Evolutionary conservation across 2,888 invertebrate genomes (phyloP).

Genomic region (Mantis religiosa): DNA sequence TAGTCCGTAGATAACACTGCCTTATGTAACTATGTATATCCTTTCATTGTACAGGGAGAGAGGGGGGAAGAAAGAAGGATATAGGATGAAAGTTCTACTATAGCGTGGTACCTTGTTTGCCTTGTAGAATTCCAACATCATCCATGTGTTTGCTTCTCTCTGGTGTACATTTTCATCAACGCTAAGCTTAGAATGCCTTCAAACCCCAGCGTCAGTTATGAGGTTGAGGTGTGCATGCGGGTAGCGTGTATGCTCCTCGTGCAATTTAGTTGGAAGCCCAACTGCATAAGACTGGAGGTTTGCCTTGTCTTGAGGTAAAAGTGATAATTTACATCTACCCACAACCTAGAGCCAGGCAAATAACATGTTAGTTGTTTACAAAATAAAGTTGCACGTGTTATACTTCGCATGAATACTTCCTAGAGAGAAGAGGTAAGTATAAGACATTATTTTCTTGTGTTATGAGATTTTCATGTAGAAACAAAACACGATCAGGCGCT

Average conservation of each 20-base stretch:
- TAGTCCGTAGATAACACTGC: too few relatives aligned
- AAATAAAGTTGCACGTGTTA: background rate
- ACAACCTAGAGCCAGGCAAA: background rate
- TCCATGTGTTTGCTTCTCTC: background rate
- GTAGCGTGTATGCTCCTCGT: background rate
- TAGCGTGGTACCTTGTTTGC: background rate
- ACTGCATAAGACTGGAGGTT: background rate
- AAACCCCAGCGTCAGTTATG: background rate
- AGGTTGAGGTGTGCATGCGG: background rate
- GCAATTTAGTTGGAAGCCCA: background rate
- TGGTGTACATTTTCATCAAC: background rate
- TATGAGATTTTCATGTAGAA: too few relatives aligned
- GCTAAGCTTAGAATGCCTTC: background rate
- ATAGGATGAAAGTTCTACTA: background rate
- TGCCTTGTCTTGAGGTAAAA: background rate
- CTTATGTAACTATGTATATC: too few relatives aligned
- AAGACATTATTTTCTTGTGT: background rate
- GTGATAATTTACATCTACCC: background rate
- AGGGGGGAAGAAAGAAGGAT: background rate
- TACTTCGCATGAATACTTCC: background rate
- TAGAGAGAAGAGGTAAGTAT: background rate
- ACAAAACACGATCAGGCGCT: too few relatives aligned
- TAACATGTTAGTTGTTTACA: background rate
- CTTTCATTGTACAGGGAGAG: too few relatives aligned
- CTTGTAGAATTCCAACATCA: background rate